Percentiles rank a stretch among this genome's conserved stretches.
Conservation (phyloP, 2,113 vertebrate species). For the Mixornis gularis region DNA sequence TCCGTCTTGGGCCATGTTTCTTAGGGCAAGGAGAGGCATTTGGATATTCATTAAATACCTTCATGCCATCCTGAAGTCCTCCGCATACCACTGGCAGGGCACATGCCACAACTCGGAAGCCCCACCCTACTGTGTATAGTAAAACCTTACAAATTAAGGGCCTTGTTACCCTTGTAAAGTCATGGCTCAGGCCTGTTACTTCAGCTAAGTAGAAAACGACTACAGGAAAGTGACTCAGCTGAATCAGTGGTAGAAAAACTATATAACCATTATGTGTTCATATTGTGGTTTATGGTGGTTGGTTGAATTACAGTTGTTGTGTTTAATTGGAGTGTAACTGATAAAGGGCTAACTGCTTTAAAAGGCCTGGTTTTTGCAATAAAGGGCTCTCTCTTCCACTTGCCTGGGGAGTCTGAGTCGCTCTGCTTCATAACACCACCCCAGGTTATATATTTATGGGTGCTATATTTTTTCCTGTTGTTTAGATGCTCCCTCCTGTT, state of each 20-base stretch:
- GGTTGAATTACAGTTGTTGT: neutral
- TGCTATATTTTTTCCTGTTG: accelerated
- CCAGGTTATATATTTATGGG: neutral
- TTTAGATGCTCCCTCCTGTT: neutral
- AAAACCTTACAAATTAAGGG: neutral
- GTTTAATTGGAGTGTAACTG: neutral
- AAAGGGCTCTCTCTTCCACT: neutral
- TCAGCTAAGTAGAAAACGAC: neutral
- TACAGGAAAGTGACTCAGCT: neutral
- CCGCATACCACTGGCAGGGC: neutral
- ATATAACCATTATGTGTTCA: neutral
- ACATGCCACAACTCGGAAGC: neutral
- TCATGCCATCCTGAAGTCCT: neutral
- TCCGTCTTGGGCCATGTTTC: neutral
- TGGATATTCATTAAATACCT: neutral
- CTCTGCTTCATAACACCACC: neutral
- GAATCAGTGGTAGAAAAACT: neutral
- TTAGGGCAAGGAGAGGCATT: neutral
- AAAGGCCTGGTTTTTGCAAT: neutral
- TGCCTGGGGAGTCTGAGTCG: neutral
- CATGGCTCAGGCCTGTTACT: neutral
- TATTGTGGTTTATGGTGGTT: neutral
- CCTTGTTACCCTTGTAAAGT: neutral
- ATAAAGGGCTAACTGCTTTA: neutral
- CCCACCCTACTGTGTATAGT: too few relatives aligned